These are phyloP conservation scores for Pegoplata infirma DNA, from an alignment of 2,888 invertebrate species.

Conservation along the genomic window DNA sequence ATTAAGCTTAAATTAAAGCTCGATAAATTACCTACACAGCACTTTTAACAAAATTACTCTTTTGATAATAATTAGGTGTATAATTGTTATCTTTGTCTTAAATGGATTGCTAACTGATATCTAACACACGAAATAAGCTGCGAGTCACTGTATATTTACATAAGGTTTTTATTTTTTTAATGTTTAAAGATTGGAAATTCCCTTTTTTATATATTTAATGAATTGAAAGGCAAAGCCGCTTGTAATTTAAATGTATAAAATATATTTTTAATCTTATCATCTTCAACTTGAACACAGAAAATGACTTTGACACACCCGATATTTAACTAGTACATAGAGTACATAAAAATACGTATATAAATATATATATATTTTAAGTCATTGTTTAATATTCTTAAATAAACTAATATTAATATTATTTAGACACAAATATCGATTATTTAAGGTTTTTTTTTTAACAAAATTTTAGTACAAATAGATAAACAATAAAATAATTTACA, in stretches of 20 bases:
- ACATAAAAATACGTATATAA: conserved; percentile 43
- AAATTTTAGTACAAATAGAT: conserved; percentile 29
- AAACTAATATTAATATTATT: conserved; percentile 65
- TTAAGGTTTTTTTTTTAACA: conserved; percentile 18
- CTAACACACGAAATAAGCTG: too few relatives aligned
- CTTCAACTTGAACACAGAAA: conserved; percentile 34
- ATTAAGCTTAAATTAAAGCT: too few relatives aligned
- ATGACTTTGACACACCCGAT: conserved; percentile 58
- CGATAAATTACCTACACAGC: too few relatives aligned
- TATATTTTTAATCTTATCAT: conserved; percentile 44
- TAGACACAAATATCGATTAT: conserved; percentile 31
- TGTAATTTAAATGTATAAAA: conserved; percentile 17
- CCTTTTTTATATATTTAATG: too few relatives aligned
- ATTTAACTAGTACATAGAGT: conserved; percentile 21
- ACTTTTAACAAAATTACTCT: too few relatives aligned
- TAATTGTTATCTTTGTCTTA: too few relatives aligned
- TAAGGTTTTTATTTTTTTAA: not conserved
- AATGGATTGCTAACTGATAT: too few relatives aligned
- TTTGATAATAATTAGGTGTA: too few relatives aligned
- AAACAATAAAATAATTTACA: too few relatives aligned
- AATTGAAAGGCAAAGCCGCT: conserved; percentile 55
- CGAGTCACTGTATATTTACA: conserved; percentile 6
- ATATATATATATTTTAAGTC: too few relatives aligned
- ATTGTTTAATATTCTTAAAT: conserved; percentile 69
- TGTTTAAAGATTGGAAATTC: conserved; percentile 51